Percentiles rank a stretch among this genome's conserved stretches.
These are phyloP conservation scores for Dusona sp. DNA, from an alignment of 2,888 invertebrate genomes.

Conservation along the genomic window DNA sequence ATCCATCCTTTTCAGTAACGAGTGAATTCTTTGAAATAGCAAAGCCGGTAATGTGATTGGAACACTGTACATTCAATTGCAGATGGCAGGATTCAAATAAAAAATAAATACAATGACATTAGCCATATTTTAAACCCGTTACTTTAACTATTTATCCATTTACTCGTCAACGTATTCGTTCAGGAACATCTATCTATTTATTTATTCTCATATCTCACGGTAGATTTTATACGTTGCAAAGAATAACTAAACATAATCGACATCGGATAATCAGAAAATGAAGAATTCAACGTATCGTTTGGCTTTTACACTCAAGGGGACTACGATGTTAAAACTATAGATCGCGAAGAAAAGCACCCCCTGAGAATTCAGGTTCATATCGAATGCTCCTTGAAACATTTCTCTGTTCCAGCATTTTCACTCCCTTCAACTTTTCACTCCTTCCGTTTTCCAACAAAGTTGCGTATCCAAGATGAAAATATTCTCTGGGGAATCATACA, in stretches of 20 bases:
- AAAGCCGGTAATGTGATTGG: not conserved
- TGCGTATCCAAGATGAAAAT: constrained; percentile 23
- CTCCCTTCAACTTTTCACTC: not conserved
- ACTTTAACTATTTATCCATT: not conserved
- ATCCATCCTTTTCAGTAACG: no score
- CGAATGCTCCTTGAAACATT: constrained; percentile 46
- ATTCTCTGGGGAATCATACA: constrained; percentile 50
- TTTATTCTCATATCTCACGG: not conserved
- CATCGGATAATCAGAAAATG: constrained; percentile 34
- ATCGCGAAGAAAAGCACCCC: constrained; percentile 30
- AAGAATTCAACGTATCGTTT: constrained; percentile 37
- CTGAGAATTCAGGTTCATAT: constrained; percentile 49
- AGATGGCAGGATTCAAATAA: no score
- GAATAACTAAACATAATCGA: not conserved
- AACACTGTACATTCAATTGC: not conserved
- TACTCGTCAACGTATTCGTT: not conserved
- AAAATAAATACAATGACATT: no score
- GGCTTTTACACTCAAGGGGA: constrained; percentile 6
- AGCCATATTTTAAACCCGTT: not conserved
- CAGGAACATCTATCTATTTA: not conserved
- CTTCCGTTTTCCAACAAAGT: constrained; percentile 2
- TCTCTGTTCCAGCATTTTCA: constrained; percentile 35
- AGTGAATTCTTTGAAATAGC: not conserved
- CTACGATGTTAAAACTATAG: not conserved
- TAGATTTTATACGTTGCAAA: no score